These are phyloP conservation scores for Meloidogyne chitwoodi DNA, from an alignment of 1,140 invertebrate species.

Conservation along the genomic window DNA sequence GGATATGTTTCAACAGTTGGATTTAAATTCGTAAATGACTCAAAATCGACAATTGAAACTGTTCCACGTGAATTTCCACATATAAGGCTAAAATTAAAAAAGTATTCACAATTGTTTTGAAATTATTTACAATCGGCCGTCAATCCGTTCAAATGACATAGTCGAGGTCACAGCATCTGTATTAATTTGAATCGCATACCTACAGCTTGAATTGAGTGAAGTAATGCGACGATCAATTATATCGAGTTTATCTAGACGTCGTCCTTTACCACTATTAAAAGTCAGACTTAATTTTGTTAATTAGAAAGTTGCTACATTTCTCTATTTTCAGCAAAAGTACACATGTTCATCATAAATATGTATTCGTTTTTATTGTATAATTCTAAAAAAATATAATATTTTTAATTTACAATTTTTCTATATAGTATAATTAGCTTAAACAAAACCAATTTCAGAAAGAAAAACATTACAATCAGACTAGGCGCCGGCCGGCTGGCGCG, in stretches of 20 bases:
- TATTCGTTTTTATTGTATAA: too few species aligned
- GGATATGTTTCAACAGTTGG: neutral
- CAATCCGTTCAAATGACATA: conserved; percentile 13
- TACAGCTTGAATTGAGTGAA: neutral
- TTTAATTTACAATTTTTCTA: too few species aligned
- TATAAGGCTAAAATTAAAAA: conserved; percentile 1
- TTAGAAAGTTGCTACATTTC: conserved; percentile 7
- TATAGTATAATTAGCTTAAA: too few species aligned
- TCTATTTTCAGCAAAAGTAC: neutral
- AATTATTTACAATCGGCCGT: conserved; percentile 9
- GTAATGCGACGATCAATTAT: conserved; percentile 14
- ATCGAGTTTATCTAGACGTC: neutral
- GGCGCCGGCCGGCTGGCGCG: too few species aligned
- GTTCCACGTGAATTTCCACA: conserved; percentile 6
- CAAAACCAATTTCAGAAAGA: too few species aligned
- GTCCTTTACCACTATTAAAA: conserved; percentile 1
- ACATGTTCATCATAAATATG: neutral
- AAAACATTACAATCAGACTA: too few species aligned
- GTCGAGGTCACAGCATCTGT: conserved; percentile 6
- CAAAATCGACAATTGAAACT: conserved; percentile 12
- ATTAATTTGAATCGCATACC: neutral
- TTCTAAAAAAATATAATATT: too few species aligned
- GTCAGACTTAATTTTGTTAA: conserved; percentile 2
- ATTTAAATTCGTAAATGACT: neutral
- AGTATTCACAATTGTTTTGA: neutral